These are phyloP conservation scores for Trochalopteron elliotii DNA, from an alignment of 2,113 vertebrate genomes.

Conservation along the genomic window DNA sequence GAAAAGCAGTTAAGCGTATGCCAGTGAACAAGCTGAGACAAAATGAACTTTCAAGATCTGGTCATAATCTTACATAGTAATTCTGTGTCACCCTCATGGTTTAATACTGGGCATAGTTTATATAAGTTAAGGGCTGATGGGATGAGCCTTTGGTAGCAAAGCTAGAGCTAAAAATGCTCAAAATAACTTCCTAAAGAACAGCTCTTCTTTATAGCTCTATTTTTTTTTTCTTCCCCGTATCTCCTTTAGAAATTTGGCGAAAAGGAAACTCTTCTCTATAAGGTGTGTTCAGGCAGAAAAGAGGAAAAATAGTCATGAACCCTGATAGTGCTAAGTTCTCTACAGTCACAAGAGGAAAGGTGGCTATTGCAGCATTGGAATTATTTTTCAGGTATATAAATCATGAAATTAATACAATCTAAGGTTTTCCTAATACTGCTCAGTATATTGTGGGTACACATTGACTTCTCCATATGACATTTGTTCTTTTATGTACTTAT, in stretches of 20 bases:
- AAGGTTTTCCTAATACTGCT: not conserved
- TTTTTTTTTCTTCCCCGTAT: not conserved
- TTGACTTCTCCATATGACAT: slow-evolving; percentile 60
- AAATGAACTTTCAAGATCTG: not conserved
- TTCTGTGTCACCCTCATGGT: not conserved
- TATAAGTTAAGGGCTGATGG: not conserved
- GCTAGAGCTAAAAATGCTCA: not conserved
- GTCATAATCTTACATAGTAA: not conserved
- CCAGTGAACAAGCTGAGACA: not conserved
- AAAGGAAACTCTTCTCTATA: not conserved
- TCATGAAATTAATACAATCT: not conserved
- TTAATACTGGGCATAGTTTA: not conserved
- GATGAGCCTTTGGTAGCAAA: not conserved
- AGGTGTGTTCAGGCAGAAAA: not conserved
- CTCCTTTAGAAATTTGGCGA: not conserved
- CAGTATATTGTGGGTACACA: not conserved
- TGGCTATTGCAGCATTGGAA: not conserved
- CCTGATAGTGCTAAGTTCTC: not conserved
- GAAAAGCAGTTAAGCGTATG: not conserved
- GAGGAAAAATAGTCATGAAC: not conserved
- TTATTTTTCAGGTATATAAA: slow-evolving; percentile 26
- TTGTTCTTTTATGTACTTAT: slow-evolving; percentile 66
- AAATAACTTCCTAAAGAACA: not conserved
- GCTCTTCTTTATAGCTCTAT: not conserved
- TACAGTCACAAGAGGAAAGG: not conserved